These are phyloP conservation scores for Synchiropus splendidus DNA, from an alignment of 2,113 vertebrate genomes.

Conservation along the genomic window DNA sequence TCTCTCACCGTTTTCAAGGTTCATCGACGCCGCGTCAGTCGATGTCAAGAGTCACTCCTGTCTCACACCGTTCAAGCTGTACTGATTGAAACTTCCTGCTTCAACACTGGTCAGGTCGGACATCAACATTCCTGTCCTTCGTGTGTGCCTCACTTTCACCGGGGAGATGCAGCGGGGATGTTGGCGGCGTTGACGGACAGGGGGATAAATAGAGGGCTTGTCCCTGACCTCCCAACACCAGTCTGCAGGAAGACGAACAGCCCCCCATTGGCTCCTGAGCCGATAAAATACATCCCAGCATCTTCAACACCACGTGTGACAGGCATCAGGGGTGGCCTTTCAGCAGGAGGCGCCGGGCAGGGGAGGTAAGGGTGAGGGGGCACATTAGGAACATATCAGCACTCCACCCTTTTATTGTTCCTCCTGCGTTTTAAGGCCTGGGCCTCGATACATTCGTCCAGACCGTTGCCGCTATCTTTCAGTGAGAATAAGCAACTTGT, in stretches of 20 bases:
- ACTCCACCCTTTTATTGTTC: slow-evolving; percentile 65
- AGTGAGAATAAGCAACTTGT: slow-evolving; percentile 44
- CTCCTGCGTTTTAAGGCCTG: slow-evolving; percentile 62
- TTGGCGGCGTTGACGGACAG: slow-evolving; percentile 60
- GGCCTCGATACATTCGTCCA: slow-evolving; percentile 52
- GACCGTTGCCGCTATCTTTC: slow-evolving; percentile 44
- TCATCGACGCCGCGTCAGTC: too few species aligned
- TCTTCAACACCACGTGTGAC: slow-evolving; percentile 71
- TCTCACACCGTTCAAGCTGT: too few species aligned
- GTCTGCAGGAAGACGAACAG: slow-evolving; percentile 63
- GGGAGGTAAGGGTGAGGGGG: slow-evolving; percentile 54
- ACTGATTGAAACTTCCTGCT: too few species aligned
- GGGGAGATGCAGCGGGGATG: slow-evolving; percentile 45
- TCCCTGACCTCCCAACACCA: slow-evolving; percentile 62
- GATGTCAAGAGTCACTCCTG: too few species aligned
- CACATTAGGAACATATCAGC: slow-evolving; percentile 72
- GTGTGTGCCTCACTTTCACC: slow-evolving; percentile 52
- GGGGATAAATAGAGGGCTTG: slow-evolving; percentile 63
- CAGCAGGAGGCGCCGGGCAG: slow-evolving; percentile 48
- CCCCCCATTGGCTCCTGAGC: slow-evolving; percentile 59
- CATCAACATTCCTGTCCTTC: slow-evolving; percentile 23
- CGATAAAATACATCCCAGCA: slow-evolving; percentile 70
- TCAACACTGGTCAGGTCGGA: too few species aligned
- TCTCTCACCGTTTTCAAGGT: too few species aligned
- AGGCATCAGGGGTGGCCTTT: slow-evolving; percentile 70